Conservation (phyloP, 2,888 invertebrate genomes). For the Xiphydria camelus region DNA sequence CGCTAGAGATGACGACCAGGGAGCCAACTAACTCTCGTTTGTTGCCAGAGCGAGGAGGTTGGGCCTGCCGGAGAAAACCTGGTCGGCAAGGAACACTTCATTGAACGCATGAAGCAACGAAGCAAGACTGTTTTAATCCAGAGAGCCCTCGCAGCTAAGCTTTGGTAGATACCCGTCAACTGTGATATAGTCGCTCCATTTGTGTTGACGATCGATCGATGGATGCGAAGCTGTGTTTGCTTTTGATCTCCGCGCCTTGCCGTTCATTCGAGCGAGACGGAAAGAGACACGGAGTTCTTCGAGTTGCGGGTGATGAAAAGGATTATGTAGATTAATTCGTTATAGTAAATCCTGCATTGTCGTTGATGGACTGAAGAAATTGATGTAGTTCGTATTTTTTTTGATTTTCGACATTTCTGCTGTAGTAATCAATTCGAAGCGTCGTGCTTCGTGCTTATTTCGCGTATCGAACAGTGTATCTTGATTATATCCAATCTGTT, state of each 20-base stretch:
- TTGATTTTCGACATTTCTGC: no score
- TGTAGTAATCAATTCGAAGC: no score
- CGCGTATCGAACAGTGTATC: no score
- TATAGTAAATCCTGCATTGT: constrained; percentile 4
- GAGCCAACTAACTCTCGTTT: constrained; percentile 46
- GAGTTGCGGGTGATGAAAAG: no score
- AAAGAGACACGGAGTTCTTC: constrained; percentile 14
- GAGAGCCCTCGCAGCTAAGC: constrained; percentile 49
- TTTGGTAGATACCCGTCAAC: constrained; percentile 38
- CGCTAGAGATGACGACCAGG: constrained; percentile 12
- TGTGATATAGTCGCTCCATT: constrained; percentile 17
- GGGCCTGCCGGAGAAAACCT: constrained; percentile 35
- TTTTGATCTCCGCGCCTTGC: no score
- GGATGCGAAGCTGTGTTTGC: constrained; percentile 21
- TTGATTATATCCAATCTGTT: no score
- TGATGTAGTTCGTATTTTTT: no score
- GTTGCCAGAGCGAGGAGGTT: constrained; percentile 45
- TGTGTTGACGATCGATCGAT: constrained; percentile 20
- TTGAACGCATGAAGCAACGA: constrained; percentile 52
- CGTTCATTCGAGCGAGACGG: constrained; percentile 22
- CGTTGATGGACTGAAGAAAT: no score
- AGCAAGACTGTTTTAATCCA: constrained; percentile 51
- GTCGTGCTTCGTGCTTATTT: no score
- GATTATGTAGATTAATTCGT: no score
- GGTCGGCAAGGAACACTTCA: constrained; percentile 47